Percentiles rank a stretch among this genome's conserved stretches.
These are phyloP conservation scores for Panagrolaimus sp. DNA, from an alignment of 1,140 invertebrate genomes.

Conservation along the genomic window DNA sequence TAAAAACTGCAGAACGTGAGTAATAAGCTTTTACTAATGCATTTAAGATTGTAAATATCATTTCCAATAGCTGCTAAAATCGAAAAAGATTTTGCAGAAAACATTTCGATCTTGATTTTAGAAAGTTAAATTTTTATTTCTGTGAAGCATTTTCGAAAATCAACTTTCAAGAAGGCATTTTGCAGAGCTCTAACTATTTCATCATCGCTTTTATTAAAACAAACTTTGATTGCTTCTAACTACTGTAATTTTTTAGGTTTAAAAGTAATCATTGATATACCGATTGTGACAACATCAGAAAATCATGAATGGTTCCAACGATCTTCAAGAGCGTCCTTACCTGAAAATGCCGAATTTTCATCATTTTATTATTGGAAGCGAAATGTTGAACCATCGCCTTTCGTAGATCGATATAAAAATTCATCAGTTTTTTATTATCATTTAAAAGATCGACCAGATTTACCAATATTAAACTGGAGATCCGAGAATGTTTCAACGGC, in stretches of 20 bases:
- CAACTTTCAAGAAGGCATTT: no score
- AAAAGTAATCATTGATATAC: conserved; percentile 47
- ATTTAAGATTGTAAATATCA: no score
- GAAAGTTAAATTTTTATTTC: no score
- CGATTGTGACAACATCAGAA: conserved; percentile 49
- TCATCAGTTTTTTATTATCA: conserved; percentile 37
- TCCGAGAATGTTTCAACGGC: conserved; percentile 27
- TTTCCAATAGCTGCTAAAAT: no score
- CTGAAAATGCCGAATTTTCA: conserved; percentile 40
- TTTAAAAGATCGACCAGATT: conserved; percentile 30
- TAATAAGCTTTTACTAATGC: no score
- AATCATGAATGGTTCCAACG: conserved; percentile 49
- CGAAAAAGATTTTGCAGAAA: no score
- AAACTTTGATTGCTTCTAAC: neutral
- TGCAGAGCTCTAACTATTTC: no score
- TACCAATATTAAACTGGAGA: conserved; percentile 38
- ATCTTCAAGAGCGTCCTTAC: conserved; percentile 32
- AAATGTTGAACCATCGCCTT: conserved; percentile 27
- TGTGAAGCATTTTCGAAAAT: no score
- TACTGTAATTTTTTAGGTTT: conserved; percentile 23
- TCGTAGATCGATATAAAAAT: conserved; percentile 32
- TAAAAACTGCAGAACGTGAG: no score
- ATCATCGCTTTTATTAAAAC: no score
- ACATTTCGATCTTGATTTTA: no score
- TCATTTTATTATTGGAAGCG: conserved; percentile 47